Evolutionary conservation across 2,113 vertebrate species (phyloP), one percentile per base, ranked within the genome.

Genomic region (Mirza zaza): DNA sequence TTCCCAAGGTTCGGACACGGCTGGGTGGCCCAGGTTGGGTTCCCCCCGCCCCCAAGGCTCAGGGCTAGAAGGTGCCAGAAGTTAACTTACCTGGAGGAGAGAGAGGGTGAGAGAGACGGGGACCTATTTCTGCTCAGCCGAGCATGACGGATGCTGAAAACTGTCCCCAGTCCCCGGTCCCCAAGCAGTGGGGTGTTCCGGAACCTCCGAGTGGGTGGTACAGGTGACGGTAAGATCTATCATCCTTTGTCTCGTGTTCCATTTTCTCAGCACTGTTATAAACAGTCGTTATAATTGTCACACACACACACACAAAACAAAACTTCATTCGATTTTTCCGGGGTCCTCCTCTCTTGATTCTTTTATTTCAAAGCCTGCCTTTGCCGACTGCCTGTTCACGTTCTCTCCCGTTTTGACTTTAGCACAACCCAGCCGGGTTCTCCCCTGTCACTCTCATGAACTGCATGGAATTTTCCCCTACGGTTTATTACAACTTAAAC

Each of bases 361-460:
- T 85, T 70, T 70, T 25, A 55, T 75, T 91, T 95, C 57, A 76
- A 73, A 61, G 73, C 34, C 75, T 67, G 68, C 3, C n/a, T 67
- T 36, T 75, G 27, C 65, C 18, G n/a, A 85, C 50, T n/a, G 11
- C 17, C 32, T 85, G 45, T 29, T 63, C 27, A 45, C 57, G 67
- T 91, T 95, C 59, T 59, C 34, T 59, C 68, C 61, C 67, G 25
- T 45, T 52, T 6, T 91, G 23, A 68, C 29, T n/a, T 57, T 13
- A 39, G 25, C 6, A 7, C 29, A 76, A 68, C 8, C 65, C 36
- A 52, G 34, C 34, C 45, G 45, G 32, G 55, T n/a, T 57, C 13
- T 71, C 7, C 39, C 29, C 36, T 8, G 52, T 52, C 21, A 4
- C 18, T 77, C 86, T 65, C 34, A n/a, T 39, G 87, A 59, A 86